Conservation (phyloP, 1,140 invertebrate genomes). For the Bombus ignitus region DNA sequence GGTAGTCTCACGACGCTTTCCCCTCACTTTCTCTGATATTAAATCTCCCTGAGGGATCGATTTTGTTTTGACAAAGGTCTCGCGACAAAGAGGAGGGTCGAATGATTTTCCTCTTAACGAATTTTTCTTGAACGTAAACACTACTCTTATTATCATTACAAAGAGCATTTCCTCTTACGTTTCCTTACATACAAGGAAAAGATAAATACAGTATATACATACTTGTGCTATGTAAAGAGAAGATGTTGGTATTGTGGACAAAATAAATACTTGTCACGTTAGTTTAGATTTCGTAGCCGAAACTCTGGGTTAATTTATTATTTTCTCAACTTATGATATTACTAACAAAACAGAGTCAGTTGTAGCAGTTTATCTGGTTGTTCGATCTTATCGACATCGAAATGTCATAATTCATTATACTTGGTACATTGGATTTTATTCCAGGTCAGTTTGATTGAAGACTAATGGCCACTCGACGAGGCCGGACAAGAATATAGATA, state of each 20-base stretch:
- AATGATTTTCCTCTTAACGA: not conserved
- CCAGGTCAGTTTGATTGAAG: conserved; percentile 22
- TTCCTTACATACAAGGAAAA: too few species aligned
- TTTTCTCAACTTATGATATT: not conserved
- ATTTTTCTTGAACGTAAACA: not conserved
- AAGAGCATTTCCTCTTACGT: too few species aligned
- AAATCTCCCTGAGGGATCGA: not conserved
- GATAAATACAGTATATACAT: too few species aligned
- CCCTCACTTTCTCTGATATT: not conserved
- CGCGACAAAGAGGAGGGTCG: not conserved
- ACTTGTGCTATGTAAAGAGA: not conserved
- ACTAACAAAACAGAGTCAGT: not conserved
- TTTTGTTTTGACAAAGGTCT: not conserved
- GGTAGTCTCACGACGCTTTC: not conserved
- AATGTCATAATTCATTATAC: conserved; percentile 21
- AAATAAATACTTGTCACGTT: not conserved
- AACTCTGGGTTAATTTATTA: not conserved
- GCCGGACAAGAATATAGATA: conserved; percentile 30
- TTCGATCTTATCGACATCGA: not conserved
- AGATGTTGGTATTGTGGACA: not conserved
- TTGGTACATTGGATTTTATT: conserved; percentile 1
- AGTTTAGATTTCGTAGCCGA: not conserved
- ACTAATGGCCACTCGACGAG: conserved; percentile 37
- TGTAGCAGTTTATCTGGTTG: too few species aligned
- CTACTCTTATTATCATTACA: not conserved